phyloP scores from a whole-genome alignment of 1,140 invertebrate genomes.

The Saccostrea echinata region DNA sequence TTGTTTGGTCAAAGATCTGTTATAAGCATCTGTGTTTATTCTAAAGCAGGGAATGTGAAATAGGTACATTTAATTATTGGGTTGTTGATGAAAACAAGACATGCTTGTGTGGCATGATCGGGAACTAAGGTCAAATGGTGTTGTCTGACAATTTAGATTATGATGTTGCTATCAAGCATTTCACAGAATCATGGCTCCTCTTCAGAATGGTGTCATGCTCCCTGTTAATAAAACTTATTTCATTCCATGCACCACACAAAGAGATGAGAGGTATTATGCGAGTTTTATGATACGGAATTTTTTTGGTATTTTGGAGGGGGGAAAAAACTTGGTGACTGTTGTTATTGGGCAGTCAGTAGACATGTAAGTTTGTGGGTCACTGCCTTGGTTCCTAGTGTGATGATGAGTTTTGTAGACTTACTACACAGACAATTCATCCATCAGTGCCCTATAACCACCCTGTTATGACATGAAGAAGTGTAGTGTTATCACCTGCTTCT shows the following conservation, averaged over 20 bases:
- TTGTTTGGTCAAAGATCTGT: background rate
- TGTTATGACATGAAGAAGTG: background rate
- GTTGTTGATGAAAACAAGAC: conserved; percentile 31
- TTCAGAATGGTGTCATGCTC: conserved; percentile 10
- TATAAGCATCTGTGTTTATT: background rate
- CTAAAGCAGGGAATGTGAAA: conserved; percentile 10
- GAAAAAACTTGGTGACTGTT: background rate
- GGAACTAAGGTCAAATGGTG: conserved; percentile 8
- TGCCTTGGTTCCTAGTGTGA: conserved; percentile 17
- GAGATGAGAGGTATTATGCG: background rate
- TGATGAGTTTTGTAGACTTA: conserved; percentile 5
- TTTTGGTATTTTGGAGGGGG: background rate
- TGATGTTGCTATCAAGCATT: conserved; percentile 25
- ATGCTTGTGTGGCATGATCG: background rate
- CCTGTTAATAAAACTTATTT: conserved; percentile 13
- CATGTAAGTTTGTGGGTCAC: conserved; percentile 15
- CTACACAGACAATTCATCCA: conserved; percentile 19
- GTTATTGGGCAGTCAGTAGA: background rate
- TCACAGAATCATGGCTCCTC: conserved; percentile 33
- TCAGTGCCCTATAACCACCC: background rate
- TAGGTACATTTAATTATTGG: conserved; percentile 32
- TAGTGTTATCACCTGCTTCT: background rate
- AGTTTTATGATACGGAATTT: background rate
- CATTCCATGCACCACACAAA: conserved; percentile 1
- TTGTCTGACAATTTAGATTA: conserved; percentile 37